phyloP scores from a whole-genome alignment of 2,113 vertebrate species.

The Hirundichthys speculiger region DNA sequence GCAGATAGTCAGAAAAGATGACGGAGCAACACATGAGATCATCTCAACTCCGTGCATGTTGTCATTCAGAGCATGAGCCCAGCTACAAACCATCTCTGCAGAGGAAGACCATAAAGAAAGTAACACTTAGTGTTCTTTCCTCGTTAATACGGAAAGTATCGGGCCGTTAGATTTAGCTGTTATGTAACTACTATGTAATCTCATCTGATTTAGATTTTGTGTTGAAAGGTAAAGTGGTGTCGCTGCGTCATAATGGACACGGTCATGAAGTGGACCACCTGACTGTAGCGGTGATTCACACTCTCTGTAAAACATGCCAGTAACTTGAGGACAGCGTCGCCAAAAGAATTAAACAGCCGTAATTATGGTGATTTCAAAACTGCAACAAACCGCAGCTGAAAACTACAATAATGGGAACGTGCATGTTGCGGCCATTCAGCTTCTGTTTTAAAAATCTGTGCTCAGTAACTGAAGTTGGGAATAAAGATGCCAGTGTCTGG shows the following conservation, averaged over 20 bases:
- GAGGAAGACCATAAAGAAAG: constrained; percentile 18
- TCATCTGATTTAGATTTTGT: constrained; percentile 33
- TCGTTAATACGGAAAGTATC: constrained; percentile 38
- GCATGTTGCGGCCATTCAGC: too few relatives aligned
- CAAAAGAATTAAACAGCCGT: too few relatives aligned
- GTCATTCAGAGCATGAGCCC: constrained; percentile 33
- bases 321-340: too few relatives aligned
- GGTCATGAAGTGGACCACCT: too few relatives aligned
- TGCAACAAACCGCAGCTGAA: too few relatives aligned
- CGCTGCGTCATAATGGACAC: neutral
- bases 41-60: constrained; percentile 43
- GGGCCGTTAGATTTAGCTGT: constrained; percentile 37
- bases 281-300: too few relatives aligned
- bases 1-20: constrained; percentile 27
- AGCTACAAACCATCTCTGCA: constrained; percentile 4
- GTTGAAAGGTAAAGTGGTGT: neutral
- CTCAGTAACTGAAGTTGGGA: too few relatives aligned
- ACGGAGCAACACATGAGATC: constrained; percentile 65
- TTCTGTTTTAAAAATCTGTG: too few relatives aligned
- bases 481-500: too few relatives aligned
- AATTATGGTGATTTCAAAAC: too few relatives aligned
- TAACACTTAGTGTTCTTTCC: constrained; percentile 38
- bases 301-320: too few relatives aligned
- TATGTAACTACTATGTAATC: constrained; percentile 7
- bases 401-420: too few relatives aligned